Evolutionary conservation across 2,797 vertebrate species (phyloP).

Genomic region (Odontamblyopus lacepedii): DNA sequence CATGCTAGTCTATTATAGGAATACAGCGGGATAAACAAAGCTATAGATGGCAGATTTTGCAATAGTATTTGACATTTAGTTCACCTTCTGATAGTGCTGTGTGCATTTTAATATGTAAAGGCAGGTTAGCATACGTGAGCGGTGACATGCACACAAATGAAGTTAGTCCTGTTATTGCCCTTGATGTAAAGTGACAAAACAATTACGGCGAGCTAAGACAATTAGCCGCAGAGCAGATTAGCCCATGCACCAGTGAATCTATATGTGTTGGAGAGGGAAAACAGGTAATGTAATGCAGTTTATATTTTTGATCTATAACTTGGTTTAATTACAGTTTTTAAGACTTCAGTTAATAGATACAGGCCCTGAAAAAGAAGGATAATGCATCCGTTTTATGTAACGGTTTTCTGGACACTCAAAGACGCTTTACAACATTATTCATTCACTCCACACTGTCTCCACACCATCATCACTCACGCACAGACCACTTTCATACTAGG

Average conservation of each 20-base stretch:
- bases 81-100: slow-evolving; percentile 25
- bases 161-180: slow-evolving; percentile 11
- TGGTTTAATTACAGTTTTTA: neutral
- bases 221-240: slow-evolving; percentile 9
- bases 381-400: too few relatives aligned
- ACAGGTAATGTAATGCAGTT: neutral
- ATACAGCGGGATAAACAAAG: slow-evolving; percentile 33
- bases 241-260: neutral
- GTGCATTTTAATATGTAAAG: slow-evolving; percentile 25
- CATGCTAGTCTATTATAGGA: neutral
- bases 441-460: too few relatives aligned
- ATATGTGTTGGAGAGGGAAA: neutral
- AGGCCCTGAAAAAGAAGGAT: too few relatives aligned
- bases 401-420: too few relatives aligned
- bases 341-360: too few relatives aligned
- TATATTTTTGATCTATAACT: neutral
- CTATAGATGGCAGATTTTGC: slow-evolving; percentile 33
- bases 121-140: slow-evolving; percentile 9
- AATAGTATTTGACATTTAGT: slow-evolving; percentile 18
- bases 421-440: too few relatives aligned
- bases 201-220: neutral
- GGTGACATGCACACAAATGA: slow-evolving; percentile 7
- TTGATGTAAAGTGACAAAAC: slow-evolving; percentile 15
- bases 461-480: too few relatives aligned
- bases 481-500: too few relatives aligned